phyloP scores from a whole-genome alignment of 1,140 invertebrate genomes.

The Anastatus disparis region DNA sequence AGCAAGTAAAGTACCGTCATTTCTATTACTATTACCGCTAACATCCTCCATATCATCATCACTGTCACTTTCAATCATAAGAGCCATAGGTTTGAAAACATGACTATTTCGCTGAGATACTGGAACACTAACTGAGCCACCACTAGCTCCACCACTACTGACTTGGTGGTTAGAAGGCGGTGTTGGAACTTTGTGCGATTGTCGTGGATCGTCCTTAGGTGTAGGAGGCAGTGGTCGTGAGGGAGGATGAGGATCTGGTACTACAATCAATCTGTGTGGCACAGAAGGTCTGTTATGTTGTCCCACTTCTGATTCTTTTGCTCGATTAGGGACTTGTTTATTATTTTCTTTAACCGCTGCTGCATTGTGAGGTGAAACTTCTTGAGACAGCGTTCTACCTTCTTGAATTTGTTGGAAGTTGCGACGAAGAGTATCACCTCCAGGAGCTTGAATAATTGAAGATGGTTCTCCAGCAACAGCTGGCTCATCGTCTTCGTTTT shows the following conservation, averaged over 20 bases:
- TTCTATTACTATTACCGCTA: slow-evolving; percentile 72
- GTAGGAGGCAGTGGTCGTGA: slow-evolving; percentile 87
- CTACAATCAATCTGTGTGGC: slow-evolving; percentile 85
- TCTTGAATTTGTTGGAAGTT: slow-evolving; percentile 98
- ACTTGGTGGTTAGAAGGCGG: slow-evolving; percentile 67
- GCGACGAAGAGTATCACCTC: slow-evolving; percentile 89
- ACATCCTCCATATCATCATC: slow-evolving; percentile 68
- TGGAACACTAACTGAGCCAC: slow-evolving; percentile 60
- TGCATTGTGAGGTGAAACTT: slow-evolving; percentile 56
- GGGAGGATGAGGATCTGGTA: slow-evolving; percentile 73
- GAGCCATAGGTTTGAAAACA: slow-evolving; percentile 82
- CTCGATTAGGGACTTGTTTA: slow-evolving; percentile 57
- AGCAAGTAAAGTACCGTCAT: slow-evolving; percentile 93
- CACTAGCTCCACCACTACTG: slow-evolving; percentile 49
- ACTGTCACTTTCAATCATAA: slow-evolving; percentile 65
- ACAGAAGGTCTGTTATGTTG: slow-evolving; percentile 84
- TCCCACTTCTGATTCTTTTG: slow-evolving; percentile 69
- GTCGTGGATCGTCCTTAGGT: slow-evolving; percentile 74
- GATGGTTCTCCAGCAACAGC: slow-evolving; percentile 87
- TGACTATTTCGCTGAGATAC: slow-evolving; percentile 80
- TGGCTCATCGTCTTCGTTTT: slow-evolving; percentile 89
- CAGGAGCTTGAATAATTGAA: slow-evolving; percentile 88
- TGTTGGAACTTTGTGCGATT: slow-evolving; percentile 71
- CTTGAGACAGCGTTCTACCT: slow-evolving; percentile 75
- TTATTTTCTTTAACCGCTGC: slow-evolving; percentile 68